A percentile compares a stretch with the other conserved stretches of the same genome.
Evolutionary conservation across 2,113 vertebrate genomes (phyloP).

Genomic region (Heliornis fulica): DNA sequence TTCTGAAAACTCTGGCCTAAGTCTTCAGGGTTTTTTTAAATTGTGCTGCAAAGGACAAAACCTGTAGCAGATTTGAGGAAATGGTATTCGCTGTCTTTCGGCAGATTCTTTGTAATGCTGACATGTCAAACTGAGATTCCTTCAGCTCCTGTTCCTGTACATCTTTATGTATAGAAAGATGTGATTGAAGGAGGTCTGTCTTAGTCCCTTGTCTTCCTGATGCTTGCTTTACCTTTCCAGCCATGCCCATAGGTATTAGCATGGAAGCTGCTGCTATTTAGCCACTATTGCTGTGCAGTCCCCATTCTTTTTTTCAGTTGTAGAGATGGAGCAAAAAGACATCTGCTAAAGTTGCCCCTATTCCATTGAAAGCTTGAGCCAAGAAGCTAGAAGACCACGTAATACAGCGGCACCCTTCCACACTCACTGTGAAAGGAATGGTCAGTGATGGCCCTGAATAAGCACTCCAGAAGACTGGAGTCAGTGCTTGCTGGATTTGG

Average conservation of each 20-base stretch:
- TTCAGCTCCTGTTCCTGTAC: neutral
- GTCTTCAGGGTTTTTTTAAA: neutral
- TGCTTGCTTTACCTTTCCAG: neutral
- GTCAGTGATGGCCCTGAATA: neutral
- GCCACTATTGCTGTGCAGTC: neutral
- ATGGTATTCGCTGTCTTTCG: neutral
- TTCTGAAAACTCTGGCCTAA: neutral
- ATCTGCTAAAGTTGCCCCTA: neutral
- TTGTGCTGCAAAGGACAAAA: neutral
- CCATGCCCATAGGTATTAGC: neutral
- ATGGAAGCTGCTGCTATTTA: neutral
- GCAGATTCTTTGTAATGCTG: neutral
- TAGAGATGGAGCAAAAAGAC: neutral
- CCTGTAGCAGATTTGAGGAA: neutral
- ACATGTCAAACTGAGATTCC: neutral
- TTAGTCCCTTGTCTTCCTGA: neutral
- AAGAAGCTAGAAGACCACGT: rapidly evolving
- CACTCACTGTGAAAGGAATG: neutral
- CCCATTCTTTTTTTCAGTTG: neutral
- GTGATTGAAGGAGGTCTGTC: neutral
- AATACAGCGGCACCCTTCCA: neutral
- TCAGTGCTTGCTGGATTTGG: neutral
- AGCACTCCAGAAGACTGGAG: neutral
- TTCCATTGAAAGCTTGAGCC: neutral
- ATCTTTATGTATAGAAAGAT: neutral